A percentile compares a stretch with the other conserved stretches of the same genome.
These are phyloP conservation scores for Takifugu ocellatus DNA, from an alignment of 2,797 vertebrate species.

Conservation along the genomic window DNA sequence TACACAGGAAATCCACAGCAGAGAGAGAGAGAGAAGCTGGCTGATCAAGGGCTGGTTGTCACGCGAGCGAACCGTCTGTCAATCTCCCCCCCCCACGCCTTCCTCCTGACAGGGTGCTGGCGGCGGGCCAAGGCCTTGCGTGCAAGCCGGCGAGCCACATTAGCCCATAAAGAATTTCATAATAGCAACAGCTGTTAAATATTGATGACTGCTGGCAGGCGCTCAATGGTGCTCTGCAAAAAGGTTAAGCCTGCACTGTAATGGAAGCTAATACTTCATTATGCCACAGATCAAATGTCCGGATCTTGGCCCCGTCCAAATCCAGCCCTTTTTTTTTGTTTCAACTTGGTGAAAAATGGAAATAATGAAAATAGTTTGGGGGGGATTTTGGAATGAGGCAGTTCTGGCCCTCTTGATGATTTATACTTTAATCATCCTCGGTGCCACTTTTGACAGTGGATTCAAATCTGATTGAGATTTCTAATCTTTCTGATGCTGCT, in stretches of 20 bases:
- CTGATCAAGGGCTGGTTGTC: slow-evolving; percentile 84
- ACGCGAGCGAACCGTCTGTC: slow-evolving; percentile 88
- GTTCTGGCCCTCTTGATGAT: slow-evolving; percentile 4
- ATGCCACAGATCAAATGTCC: slow-evolving; percentile 84
- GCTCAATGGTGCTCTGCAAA: slow-evolving; percentile 79
- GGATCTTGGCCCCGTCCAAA: slow-evolving; percentile 50
- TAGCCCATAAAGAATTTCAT: slow-evolving; percentile 94
- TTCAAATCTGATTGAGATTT: slow-evolving; percentile 18
- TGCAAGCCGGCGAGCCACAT: slow-evolving; percentile 88
- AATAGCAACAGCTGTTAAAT: slow-evolving; percentile 99
- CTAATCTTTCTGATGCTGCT: slow-evolving; percentile 43
- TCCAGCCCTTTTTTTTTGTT: slow-evolving; percentile 23
- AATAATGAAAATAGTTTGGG: slow-evolving; percentile 12
- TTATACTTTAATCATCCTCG: slow-evolving; percentile 24
- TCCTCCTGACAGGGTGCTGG: slow-evolving; percentile 83
- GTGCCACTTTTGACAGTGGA: slow-evolving; percentile 20
- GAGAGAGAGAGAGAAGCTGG: slow-evolving; percentile 71
- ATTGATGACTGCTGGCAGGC: slow-evolving; percentile 87
- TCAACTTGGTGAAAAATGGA: slow-evolving; percentile 35
- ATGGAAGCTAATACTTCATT: slow-evolving; percentile 90
- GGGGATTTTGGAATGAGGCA: slow-evolving; percentile 18
- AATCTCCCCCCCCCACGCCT: slow-evolving; percentile 74
- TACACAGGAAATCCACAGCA: slow-evolving; percentile 73
- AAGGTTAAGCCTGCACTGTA: slow-evolving; percentile 87
- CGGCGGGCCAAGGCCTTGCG: slow-evolving; percentile 87